These are phyloP conservation scores for Tretioscincus oriximinensis DNA, from an alignment of 2,113 vertebrate genomes.

Conservation along the genomic window DNA sequence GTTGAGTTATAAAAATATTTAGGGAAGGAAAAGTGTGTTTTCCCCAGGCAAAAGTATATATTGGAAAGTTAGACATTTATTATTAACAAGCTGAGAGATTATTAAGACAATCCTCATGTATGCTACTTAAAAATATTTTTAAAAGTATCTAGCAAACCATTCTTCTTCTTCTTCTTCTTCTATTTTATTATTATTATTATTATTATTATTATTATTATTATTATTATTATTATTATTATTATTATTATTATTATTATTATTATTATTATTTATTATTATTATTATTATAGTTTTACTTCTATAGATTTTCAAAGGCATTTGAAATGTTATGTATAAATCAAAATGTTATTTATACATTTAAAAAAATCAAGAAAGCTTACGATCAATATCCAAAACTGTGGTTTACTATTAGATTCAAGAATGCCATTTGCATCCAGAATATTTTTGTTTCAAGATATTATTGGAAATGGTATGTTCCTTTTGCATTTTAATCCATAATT, in stretches of 20 bases:
- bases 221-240: too few relatives aligned
- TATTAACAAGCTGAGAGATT: neutral
- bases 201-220: too few relatives aligned
- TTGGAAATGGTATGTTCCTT: neutral
- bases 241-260: too few relatives aligned
- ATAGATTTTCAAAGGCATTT: neutral
- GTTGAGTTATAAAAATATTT: neutral
- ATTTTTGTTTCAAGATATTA: neutral
- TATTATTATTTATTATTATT: neutral
- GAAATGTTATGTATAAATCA: neutral
- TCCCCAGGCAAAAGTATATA: neutral
- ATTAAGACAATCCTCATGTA: neutral
- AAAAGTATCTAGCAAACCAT: too few relatives aligned
- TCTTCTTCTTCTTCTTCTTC: too few relatives aligned
- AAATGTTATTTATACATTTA: neutral
- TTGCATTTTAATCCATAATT: too few relatives aligned
- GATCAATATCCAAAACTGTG: neutral
- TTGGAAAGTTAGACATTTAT: neutral
- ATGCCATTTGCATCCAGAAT: neutral
- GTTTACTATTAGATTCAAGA: neutral
- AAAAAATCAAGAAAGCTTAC: neutral
- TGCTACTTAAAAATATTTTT: neutral
- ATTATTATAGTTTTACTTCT: neutral
- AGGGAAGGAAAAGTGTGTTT: neutral
- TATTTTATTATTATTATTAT: too few relatives aligned